Evolutionary conservation across 1,140 invertebrate genomes (phyloP).

Genomic region (Drosophila oshimai): DNA sequence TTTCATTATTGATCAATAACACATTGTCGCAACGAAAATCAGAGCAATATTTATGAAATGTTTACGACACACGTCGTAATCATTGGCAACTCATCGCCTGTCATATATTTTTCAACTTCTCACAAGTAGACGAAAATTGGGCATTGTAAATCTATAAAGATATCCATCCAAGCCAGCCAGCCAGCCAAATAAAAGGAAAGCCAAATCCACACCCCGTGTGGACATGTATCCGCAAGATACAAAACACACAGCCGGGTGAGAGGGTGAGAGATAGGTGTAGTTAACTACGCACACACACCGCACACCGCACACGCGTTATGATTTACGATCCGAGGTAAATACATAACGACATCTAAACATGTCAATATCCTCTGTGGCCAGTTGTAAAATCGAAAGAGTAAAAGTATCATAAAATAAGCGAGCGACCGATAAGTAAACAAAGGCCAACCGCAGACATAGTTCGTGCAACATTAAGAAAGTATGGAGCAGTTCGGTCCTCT

Average conservation of each 20-base stretch:
- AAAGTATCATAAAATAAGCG: conserved; percentile 70
- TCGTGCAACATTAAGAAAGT: conserved; percentile 56
- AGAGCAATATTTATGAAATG: conserved; percentile 80
- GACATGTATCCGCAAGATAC: conserved; percentile 61
- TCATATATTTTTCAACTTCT: conserved; percentile 78
- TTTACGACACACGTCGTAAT: conserved; percentile 78
- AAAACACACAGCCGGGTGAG: conserved; percentile 4
- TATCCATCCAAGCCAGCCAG: conserved; percentile 40
- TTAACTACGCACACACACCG: conserved; percentile 26
- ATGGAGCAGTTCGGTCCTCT: not conserved
- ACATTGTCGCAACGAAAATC: conserved; percentile 80
- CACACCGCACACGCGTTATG: conserved; percentile 67
- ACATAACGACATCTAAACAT: conserved; percentile 80
- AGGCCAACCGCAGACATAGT: conserved; percentile 35
- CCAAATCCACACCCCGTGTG: conserved; percentile 17
- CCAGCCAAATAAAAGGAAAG: conserved; percentile 24
- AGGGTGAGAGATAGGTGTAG: conserved; percentile 2
- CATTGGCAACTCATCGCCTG: conserved; percentile 72
- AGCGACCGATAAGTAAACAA: conserved; percentile 71
- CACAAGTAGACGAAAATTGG: conserved; percentile 80
- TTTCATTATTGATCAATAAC: conserved; percentile 75
- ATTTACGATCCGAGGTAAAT: conserved; percentile 77
- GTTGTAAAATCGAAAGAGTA: conserved; percentile 79
- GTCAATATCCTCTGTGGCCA: conserved; percentile 72
- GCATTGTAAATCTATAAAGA: conserved; percentile 79